Evolutionary conservation across 2,888 invertebrate species (phyloP).

Genomic region (Drosophila mercatorum): DNA sequence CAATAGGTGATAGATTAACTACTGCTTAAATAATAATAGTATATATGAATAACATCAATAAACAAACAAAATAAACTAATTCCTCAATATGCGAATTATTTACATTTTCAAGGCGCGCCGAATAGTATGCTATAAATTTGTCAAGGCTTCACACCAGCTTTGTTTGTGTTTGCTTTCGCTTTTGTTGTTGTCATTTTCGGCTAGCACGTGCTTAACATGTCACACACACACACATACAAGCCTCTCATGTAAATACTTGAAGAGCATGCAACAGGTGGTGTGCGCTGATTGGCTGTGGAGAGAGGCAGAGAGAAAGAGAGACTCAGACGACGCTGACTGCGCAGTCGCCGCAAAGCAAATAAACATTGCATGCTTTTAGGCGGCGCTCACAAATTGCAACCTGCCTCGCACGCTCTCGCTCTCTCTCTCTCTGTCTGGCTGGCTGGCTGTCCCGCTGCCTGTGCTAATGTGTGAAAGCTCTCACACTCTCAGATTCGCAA

Average conservation of each 20-base stretch:
- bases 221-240: constrained; percentile 7
- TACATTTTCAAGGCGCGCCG: neutral
- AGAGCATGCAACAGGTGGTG: constrained; percentile 57
- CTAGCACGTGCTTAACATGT: constrained; percentile 42
- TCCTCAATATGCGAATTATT: neutral
- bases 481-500: constrained; percentile 53
- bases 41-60: neutral
- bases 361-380: constrained; percentile 72
- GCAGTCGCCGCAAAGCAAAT: constrained; percentile 64
- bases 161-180: constrained; percentile 5
- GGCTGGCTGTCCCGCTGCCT: neutral
- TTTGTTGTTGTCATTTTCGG: constrained; percentile 30
- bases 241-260: constrained; percentile 38
- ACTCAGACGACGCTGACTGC: constrained; percentile 36
- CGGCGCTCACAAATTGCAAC: constrained; percentile 46
- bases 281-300: constrained; percentile 8
- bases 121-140: constrained; percentile 13
- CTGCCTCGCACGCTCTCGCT: neutral
- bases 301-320: constrained; percentile 26
- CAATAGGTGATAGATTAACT: no score
- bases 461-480: constrained; percentile 57
- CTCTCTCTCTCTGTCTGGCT: neutral
- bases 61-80: neutral
- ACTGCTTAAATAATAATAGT: no score
- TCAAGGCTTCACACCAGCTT: neutral